Conservation (phyloP, 2,797 vertebrate species). For the Alca torda region DNA sequence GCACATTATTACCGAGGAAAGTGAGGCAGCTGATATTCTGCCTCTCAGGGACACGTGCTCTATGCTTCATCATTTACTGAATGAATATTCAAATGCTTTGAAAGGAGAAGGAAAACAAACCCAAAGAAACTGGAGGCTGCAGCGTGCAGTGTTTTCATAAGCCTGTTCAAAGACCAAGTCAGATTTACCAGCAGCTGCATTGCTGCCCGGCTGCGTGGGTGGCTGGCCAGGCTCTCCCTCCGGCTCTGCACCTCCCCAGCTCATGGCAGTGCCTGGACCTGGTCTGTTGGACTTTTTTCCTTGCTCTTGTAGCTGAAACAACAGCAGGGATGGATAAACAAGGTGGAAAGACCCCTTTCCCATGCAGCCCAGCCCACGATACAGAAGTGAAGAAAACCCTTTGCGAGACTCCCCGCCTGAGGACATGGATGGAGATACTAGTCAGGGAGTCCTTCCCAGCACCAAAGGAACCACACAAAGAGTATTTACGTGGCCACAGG, state of each 20-base stretch:
- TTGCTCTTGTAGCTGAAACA: neutral
- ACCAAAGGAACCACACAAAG: neutral
- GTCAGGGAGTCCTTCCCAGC: neutral
- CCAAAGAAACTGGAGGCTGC: neutral
- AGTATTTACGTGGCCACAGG: neutral
- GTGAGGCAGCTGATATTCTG: neutral
- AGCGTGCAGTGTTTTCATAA: neutral
- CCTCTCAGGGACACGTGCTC: neutral
- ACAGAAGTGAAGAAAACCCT: neutral
- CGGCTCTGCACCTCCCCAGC: neutral
- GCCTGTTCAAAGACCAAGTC: neutral
- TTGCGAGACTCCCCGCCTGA: rapidly evolving
- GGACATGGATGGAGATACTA: neutral
- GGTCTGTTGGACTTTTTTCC: neutral
- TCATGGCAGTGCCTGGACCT: neutral
- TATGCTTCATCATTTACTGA: neutral
- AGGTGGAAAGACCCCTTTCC: neutral
- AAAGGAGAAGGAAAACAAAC: neutral
- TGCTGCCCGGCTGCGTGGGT: rapidly evolving
- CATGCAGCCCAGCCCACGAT: rapidly evolving
- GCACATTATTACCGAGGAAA: neutral
- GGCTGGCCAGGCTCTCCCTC: neutral
- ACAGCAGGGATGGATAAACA: neutral
- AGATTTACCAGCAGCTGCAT: neutral
- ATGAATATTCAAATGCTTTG: slow-evolving; percentile 16